phyloP scores from a whole-genome alignment of 2,113 vertebrate species.

The Odontesthes bonariensis region DNA sequence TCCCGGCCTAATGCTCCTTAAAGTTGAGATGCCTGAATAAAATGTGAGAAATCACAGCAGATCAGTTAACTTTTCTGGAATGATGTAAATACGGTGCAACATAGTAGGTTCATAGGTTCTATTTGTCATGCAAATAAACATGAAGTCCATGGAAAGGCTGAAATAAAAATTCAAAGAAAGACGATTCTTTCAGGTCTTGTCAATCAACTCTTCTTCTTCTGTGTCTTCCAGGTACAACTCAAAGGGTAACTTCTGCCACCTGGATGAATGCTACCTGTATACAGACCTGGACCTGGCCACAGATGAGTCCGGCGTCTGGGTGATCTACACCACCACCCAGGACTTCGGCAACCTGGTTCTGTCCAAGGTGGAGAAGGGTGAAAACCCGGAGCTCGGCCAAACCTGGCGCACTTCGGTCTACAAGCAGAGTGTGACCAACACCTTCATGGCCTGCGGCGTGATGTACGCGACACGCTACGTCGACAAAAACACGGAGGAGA shows the following conservation, averaged over 20 bases:
- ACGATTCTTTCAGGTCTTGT: no score
- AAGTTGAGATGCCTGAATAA: neutral
- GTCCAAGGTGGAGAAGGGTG: slow-evolving; percentile 60
- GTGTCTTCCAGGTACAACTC: slow-evolving; percentile 67
- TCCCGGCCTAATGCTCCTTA: no score
- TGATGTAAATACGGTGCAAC: no score
- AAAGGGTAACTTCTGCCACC: slow-evolving; percentile 77
- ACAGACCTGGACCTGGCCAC: slow-evolving; percentile 82
- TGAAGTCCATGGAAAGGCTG: no score
- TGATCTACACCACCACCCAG: slow-evolving; percentile 71
- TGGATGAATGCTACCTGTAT: slow-evolving; percentile 67
- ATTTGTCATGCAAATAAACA: no score
- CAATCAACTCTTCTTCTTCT: neutral
- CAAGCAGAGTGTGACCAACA: slow-evolving; percentile 79
- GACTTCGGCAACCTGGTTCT: slow-evolving; percentile 79
- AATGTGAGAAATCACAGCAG: neutral
- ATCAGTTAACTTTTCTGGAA: no score
- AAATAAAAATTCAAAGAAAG: no score
- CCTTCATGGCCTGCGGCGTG: slow-evolving; percentile 80
- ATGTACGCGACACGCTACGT: slow-evolving; percentile 80
- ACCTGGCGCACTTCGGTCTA: slow-evolving; percentile 79
- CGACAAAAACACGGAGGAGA: slow-evolving; percentile 68
- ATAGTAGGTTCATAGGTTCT: no score
- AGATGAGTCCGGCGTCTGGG: slow-evolving; percentile 82
- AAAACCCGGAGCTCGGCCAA: slow-evolving; percentile 19